Conservation (phyloP, 2,888 invertebrate genomes). For the Hymenopus coronatus region DNA sequence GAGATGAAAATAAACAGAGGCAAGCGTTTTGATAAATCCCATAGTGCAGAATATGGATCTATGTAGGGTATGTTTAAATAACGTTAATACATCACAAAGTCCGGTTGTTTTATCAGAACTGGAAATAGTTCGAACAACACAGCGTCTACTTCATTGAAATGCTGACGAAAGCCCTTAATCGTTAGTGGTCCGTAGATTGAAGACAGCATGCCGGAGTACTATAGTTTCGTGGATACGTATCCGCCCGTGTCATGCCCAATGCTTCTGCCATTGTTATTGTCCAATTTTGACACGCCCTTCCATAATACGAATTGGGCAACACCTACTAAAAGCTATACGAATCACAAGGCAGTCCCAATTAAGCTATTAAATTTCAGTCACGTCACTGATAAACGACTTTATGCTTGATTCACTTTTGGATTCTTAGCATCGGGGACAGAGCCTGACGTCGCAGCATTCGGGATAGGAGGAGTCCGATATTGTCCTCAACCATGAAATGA, state of each 20-base stretch:
- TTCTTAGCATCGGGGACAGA: neutral
- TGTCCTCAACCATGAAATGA: neutral
- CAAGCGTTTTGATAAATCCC: no score
- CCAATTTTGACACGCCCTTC: neutral
- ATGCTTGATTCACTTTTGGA: neutral
- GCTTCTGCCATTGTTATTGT: neutral
- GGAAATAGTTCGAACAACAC: no score
- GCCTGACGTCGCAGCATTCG: neutral
- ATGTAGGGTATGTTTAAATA: no score
- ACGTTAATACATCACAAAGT: no score
- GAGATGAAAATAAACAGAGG: no score
- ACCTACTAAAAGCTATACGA: neutral
- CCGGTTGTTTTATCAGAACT: no score
- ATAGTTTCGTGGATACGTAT: neutral
- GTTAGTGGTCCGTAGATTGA: neutral
- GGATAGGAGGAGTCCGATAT: neutral
- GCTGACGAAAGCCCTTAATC: neutral
- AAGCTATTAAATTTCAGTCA: slow-evolving; percentile 8
- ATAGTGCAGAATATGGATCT: no score
- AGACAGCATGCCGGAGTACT: neutral
- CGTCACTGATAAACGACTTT: neutral
- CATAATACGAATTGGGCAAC: neutral
- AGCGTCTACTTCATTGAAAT: no score
- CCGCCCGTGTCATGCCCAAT: neutral
- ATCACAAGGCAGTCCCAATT: neutral